Evolutionary conservation across 2,797 vertebrate species (phyloP).

Genomic region (Xiphophorus birchmanni): DNA sequence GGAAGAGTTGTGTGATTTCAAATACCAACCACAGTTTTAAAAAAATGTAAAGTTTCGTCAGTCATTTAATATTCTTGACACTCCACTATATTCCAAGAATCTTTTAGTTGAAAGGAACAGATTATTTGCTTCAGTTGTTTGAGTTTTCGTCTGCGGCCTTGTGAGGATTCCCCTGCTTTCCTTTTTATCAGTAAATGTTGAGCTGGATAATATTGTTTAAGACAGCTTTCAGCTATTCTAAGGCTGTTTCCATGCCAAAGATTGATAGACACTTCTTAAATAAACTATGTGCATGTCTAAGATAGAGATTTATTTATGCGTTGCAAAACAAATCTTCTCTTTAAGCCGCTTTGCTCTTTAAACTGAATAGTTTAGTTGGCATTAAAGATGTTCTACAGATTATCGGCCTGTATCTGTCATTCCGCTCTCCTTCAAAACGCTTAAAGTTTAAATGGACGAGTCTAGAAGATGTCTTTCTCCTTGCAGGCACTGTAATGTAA

Average conservation of each 20-base stretch:
- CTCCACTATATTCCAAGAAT: neutral
- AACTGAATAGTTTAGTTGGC: constrained; percentile 9
- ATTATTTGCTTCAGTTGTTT: neutral
- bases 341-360: constrained; percentile 21
- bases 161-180: constrained; percentile 22
- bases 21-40: neutral
- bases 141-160: constrained; percentile 11
- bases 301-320: constrained; percentile 61
- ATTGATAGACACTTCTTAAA: constrained; percentile 55
- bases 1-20: neutral
- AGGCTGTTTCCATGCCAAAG: constrained; percentile 34
- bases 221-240: constrained; percentile 16
- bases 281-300: constrained; percentile 48
- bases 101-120: neutral
- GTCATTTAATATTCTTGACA: neutral
- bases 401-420: constrained; percentile 50
- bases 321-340: constrained; percentile 15
- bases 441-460: constrained; percentile 4
- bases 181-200: constrained; percentile 22
- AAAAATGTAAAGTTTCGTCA: neutral
- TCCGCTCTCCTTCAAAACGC: constrained; percentile 25
- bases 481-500: neutral
- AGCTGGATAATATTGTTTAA: neutral
- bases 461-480: constrained; percentile 16
- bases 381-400: constrained; percentile 36